A percentile compares a stretch with the other conserved stretches of the same genome.
Conservation (phyloP, 2,797 vertebrate genomes). For the Malacoctenus gilli region DNA sequence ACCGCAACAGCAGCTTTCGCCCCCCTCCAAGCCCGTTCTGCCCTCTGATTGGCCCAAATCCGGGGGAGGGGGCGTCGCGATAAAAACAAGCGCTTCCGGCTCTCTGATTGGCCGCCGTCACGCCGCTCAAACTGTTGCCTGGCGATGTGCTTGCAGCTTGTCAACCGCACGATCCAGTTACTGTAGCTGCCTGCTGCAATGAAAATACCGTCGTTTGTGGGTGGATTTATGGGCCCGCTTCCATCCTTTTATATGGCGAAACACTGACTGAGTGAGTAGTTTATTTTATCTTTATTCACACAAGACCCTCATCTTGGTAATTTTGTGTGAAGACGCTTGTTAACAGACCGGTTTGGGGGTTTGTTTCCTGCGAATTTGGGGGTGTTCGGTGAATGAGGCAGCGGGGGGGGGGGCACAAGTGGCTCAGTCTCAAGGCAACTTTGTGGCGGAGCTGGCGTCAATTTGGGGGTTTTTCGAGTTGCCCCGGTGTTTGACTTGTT, state of each 20-base stretch:
- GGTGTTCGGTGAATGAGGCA: conserved; percentile 35
- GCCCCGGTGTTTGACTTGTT: conserved; percentile 54
- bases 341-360: conserved; percentile 29
- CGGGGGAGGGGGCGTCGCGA: conserved; percentile 39
- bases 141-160: conserved; percentile 70
- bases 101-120: conserved; percentile 61
- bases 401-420: conserved; percentile 20
- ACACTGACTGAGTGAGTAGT: conserved; percentile 76
- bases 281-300: conserved; percentile 11
- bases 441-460: conserved; percentile 10
- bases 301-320: background rate
- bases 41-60: conserved; percentile 62
- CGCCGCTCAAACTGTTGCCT: conserved; percentile 78
- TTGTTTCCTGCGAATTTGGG: conserved; percentile 40
- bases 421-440: conserved; percentile 24
- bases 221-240: conserved; percentile 69
- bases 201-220: conserved; percentile 74
- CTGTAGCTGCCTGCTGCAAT: conserved; percentile 79
- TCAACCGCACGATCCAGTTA: conserved; percentile 75
- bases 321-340: background rate
- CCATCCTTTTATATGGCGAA: conserved; percentile 30
- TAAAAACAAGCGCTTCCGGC: background rate
- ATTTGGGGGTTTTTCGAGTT: no score
- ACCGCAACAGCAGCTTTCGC: conserved; percentile 42
- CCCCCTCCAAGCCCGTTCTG: conserved; percentile 8